Evolutionary conservation across 2,113 vertebrate genomes (phyloP).

Genomic region (Tretioscincus oriximinensis): DNA sequence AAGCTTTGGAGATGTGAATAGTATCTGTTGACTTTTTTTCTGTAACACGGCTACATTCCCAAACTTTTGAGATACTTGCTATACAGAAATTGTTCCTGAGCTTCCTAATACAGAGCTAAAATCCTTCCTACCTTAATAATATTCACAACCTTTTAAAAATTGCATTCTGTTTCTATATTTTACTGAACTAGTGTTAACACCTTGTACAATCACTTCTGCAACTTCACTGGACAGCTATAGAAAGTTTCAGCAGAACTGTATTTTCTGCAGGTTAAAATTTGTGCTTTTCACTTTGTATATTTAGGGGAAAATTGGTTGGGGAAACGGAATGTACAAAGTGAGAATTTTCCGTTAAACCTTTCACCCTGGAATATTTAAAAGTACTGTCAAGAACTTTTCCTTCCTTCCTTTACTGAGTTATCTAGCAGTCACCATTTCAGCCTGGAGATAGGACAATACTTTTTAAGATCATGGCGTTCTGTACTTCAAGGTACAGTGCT

Average conservation of each 20-base stretch:
- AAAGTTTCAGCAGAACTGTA: neutral
- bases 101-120: conserved; percentile 31
- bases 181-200: neutral
- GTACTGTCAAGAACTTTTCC: neutral
- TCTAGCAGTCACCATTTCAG: neutral
- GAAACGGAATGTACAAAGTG: neutral
- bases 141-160: neutral
- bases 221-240: neutral
- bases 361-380: neutral
- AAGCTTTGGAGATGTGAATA: neutral
- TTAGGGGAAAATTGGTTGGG: neutral
- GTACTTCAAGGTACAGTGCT: too few species aligned
- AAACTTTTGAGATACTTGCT: neutral
- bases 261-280: neutral
- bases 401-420: neutral
- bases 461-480: too few species aligned
- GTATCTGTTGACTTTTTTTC: neutral
- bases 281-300: too few species aligned
- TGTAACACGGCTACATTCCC: neutral
- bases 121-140: neutral
- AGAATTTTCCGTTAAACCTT: neutral
- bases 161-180: neutral
- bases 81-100: neutral
- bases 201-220: neutral
- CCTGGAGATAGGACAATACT: neutral